These are phyloP conservation scores for Oryzias melastigma DNA, from an alignment of 2,113 vertebrate genomes.

Conservation along the genomic window DNA sequence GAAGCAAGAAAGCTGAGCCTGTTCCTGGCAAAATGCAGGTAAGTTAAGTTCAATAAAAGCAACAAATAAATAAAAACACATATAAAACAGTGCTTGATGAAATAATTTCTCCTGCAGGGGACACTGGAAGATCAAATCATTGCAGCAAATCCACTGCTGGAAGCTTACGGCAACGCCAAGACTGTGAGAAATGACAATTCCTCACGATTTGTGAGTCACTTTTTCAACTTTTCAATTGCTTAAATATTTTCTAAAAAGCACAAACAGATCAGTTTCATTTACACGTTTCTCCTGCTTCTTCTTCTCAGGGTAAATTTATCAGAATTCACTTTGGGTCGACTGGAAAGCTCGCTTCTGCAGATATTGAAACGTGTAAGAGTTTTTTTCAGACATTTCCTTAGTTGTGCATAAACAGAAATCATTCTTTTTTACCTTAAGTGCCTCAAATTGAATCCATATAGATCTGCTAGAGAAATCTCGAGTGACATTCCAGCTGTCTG, in stretches of 20 bases:
- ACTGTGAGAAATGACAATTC: slow-evolving; percentile 90
- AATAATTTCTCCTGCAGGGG: slow-evolving; percentile 71
- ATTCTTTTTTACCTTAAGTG: neutral
- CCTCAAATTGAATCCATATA: neutral
- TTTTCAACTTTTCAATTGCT: neutral
- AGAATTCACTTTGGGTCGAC: slow-evolving; percentile 90
- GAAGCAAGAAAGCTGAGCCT: slow-evolving; percentile 52
- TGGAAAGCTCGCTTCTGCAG: slow-evolving; percentile 93
- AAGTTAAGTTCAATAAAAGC: neutral
- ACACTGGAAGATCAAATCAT: slow-evolving; percentile 86
- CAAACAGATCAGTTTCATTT: neutral
- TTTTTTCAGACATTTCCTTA: neutral
- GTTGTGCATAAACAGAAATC: neutral
- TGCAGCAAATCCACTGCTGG: slow-evolving; percentile 79
- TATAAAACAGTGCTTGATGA: neutral
- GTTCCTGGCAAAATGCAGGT: slow-evolving; percentile 82
- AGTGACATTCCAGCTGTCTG: slow-evolving; percentile 75
- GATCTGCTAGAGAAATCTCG: slow-evolving; percentile 76
- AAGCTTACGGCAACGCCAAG: slow-evolving; percentile 87
- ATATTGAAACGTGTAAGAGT: slow-evolving; percentile 93
- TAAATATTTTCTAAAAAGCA: neutral
- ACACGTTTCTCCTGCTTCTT: neutral
- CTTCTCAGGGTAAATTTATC: slow-evolving; percentile 86
- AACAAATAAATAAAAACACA: neutral
- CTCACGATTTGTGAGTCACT: slow-evolving; percentile 83